Conservation (phyloP, 2,113 vertebrate species). For the Gopherus evgoodei region DNA sequence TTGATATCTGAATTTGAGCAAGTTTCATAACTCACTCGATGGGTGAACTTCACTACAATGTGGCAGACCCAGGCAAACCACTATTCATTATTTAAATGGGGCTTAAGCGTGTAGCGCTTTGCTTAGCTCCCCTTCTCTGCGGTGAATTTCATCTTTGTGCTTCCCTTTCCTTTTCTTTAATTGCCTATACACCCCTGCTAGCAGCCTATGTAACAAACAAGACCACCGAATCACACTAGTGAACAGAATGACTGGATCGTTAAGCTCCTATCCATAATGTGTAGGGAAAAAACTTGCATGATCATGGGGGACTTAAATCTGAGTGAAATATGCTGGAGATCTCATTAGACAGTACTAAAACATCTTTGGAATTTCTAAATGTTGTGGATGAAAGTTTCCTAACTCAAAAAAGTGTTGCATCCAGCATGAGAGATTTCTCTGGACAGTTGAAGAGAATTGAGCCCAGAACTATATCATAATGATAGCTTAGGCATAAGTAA, state of each 20-base stretch:
- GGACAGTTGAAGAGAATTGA: background rate
- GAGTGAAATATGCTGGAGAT: too few species aligned
- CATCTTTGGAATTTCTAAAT: background rate
- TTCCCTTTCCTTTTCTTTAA: background rate
- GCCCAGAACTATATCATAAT: background rate
- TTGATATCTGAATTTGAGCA: background rate
- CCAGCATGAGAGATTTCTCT: background rate
- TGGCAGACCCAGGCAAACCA: background rate
- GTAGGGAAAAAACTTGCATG: background rate
- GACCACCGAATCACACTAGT: background rate
- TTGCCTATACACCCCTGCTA: background rate
- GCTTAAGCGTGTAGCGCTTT: background rate
- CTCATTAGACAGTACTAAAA: background rate
- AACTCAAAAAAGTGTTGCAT: background rate
- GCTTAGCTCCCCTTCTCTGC: background rate
- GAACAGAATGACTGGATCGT: background rate
- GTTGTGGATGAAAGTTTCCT: background rate
- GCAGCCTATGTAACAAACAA: background rate
- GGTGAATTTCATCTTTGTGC: slow-evolving; percentile 1
- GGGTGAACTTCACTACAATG: background rate
- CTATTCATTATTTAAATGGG: fast-evolving
- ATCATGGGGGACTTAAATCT: background rate
- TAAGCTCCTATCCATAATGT: background rate
- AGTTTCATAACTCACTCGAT: background rate
- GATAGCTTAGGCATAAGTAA: background rate